Base-by-base conservation (phyloP, 2,797 vertebrate species). In the Odontamblyopus lacepedii region DNA sequence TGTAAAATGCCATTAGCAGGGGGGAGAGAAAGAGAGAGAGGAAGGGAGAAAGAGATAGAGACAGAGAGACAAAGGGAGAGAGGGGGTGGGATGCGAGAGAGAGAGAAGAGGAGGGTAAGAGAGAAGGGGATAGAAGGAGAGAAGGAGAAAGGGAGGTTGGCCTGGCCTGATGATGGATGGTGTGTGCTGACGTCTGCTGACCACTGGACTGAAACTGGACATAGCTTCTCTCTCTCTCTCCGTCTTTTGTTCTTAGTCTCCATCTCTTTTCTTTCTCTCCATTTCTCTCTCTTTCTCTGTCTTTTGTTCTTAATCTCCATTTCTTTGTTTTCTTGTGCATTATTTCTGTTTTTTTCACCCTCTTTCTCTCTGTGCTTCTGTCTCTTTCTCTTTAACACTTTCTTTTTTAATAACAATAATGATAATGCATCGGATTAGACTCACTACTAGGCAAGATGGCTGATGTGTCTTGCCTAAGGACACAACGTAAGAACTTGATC, bases 171-270 rank as follows among this genome's bases (percentile, higher is more conserved):
- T 92, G 91, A 93, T 93, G 90, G 89, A 93, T 93, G 86, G 87
- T 84, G 86, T 89, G 81, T 91, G 92, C 91, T 90, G 91, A 91
- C 90, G 88, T 92, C 84, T 87, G 88, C 89, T 90, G 88, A 87
- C 86, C 91, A 90, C 83, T 91, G 85, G 91, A 92, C 91, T 93
- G 90, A 90, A 88, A 92, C 90, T 89, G 92, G 92, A 92, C 92
- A 92, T 92, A 89, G 91, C 91, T 92, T 85, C 88, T 91, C 85
- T 82, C 87, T 82, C 87, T 85, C 79, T 64, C 69, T 88, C 86
- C 85, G 76, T 75, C 82, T 85, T 78, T 83, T 81, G 83, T 85
- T 87, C 88, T 56, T 18, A 5, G 50, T 18, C 50, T 51, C 48
- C 12, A 50, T 75, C 70, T 78, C 82, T 85, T 81, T 11, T 44